A percentile compares a stretch with the other conserved stretches of the same genome.
These are phyloP conservation scores for Zalophus californianus DNA, from an alignment of 2,797 vertebrate genomes.

Conservation along the genomic window DNA sequence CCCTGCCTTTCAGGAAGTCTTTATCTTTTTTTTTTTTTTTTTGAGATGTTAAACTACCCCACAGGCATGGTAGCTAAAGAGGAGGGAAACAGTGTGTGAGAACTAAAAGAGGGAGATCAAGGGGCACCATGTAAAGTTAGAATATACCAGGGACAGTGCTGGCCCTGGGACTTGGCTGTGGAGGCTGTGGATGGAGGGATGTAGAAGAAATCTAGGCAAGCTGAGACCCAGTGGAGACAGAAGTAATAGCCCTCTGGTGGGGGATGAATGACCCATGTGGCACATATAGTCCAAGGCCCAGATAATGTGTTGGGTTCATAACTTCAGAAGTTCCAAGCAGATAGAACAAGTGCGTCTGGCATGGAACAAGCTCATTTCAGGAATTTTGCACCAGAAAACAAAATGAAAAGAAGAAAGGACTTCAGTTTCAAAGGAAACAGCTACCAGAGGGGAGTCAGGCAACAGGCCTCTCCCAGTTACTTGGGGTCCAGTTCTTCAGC, in stretches of 20 bases:
- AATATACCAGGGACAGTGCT: accelerated
- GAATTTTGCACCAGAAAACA: background rate
- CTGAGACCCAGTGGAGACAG: accelerated
- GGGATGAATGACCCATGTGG: background rate
- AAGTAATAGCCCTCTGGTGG: background rate
- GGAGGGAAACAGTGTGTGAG: background rate
- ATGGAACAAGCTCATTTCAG: background rate
- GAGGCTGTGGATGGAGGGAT: background rate
- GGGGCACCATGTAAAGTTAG: background rate
- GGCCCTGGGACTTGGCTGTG: too few species aligned
- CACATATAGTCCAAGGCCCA: background rate
- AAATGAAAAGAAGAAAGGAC: background rate
- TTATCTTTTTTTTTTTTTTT: too few species aligned
- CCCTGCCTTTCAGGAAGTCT: background rate
- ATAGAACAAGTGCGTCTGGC: background rate
- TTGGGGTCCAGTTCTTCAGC: background rate
- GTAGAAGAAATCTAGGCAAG: background rate
- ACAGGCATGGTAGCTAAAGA: background rate
- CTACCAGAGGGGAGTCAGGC: background rate
- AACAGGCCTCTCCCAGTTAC: background rate
- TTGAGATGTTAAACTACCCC: too few species aligned
- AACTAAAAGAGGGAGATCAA: background rate
- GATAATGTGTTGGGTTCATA: background rate
- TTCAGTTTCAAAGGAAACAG: background rate
- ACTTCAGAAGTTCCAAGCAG: background rate